phyloP scores from a whole-genome alignment of 30 jellyfish, hydroid and myxozoan genomes.

The Sanderia malayensis region DNA sequence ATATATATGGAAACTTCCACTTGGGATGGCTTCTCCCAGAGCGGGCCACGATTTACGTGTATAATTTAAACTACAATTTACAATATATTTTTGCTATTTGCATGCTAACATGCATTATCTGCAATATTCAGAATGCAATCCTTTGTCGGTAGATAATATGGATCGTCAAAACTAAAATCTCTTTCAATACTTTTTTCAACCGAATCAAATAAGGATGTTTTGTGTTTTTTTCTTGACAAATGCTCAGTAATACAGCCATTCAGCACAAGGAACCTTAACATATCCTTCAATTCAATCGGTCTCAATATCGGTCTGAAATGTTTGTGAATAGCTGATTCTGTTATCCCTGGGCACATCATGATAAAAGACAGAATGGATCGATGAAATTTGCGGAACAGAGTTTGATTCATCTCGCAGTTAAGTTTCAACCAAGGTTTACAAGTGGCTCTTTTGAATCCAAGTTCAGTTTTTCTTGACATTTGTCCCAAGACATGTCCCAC shows the following conservation, averaged over 20 bases:
- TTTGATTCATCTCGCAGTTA: conserved; percentile 60
- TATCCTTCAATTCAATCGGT: conserved; percentile 31
- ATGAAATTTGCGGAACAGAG: conserved; percentile 56
- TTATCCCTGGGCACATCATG: conserved; percentile 75
- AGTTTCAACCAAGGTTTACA: conserved; percentile 76
- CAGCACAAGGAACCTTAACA: conserved; percentile 45
- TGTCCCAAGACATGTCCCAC: not conserved
- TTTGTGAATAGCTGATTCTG: conserved; percentile 42
- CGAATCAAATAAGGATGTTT: conserved; percentile 26
- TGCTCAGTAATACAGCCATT: conserved; percentile 67
- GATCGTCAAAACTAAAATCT: conserved; percentile 19
- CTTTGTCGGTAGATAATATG: conserved; percentile 24
- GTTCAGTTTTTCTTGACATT: not conserved
- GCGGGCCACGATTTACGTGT: too few relatives aligned
- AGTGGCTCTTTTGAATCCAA: conserved; percentile 3
- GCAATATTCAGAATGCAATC: conserved; percentile 34
- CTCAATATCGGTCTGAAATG: conserved; percentile 43
- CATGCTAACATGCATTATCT: not conserved
- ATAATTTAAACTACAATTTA: too few relatives aligned
- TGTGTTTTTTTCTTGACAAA: conserved; percentile 11
- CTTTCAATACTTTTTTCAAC: not conserved
- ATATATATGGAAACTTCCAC: too few relatives aligned
- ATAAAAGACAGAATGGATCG: conserved; percentile 45
- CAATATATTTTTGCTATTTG: too few relatives aligned
- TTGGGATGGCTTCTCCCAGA: too few relatives aligned